Evolutionary conservation across 2,888 invertebrate species (phyloP).

Genomic region (Megastigmus dorsalis): DNA sequence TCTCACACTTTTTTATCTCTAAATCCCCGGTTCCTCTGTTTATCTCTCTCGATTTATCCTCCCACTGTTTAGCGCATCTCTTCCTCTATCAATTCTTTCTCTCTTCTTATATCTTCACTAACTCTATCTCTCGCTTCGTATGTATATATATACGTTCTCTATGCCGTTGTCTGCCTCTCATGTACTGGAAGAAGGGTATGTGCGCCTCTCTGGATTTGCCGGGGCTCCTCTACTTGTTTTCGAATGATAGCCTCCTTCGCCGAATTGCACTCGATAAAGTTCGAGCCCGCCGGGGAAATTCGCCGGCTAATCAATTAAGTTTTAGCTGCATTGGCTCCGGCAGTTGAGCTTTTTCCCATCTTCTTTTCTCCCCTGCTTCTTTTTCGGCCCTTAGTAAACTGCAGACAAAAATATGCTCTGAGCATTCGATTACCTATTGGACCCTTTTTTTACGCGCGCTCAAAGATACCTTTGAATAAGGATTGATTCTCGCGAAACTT

Average conservation of each 20-base stretch:
- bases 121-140: neutral
- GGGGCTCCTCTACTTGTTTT: constrained; percentile 11
- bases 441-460: too few relatives aligned
- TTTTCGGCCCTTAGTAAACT: neutral
- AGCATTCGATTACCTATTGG: too few relatives aligned
- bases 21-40: neutral
- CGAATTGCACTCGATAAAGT: constrained; percentile 33
- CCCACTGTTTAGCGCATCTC: neutral
- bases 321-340: constrained; percentile 8
- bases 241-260: constrained; percentile 29
- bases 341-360: neutral
- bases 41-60: constrained; percentile 9
- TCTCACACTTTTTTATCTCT: neutral
- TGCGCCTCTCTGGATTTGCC: constrained; percentile 5
- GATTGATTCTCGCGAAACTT: too few relatives aligned
- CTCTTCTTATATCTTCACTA: neutral
- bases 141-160: too few relatives aligned
- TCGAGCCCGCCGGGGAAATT: constrained; percentile 16
- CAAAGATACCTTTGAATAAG: too few relatives aligned
- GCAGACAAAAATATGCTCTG: neutral
- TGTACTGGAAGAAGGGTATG: neutral
- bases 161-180: neutral
- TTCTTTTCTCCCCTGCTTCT: neutral
- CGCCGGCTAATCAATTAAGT: constrained; percentile 32
- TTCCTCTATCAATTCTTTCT: neutral